Evolutionary conservation across 2,888 invertebrate genomes (phyloP), one percentile per base, ranked within the genome.

Genomic region (Sphaeridia pumilis): DNA sequence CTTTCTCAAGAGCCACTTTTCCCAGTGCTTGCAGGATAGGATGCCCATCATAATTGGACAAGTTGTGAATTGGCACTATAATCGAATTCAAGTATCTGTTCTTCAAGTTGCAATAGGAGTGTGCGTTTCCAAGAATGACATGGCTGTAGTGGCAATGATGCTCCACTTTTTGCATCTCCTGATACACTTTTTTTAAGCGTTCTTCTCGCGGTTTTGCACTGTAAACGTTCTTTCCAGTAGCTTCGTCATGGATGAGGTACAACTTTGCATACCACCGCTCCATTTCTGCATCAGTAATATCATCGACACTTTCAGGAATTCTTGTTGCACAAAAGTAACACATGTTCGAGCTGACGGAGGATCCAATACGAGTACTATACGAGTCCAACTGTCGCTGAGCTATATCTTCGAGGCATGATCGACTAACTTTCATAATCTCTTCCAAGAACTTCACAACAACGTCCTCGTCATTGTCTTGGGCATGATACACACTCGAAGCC

Each of bases 1-100:
- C 7, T n/a, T n/a, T n/a, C 7, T 31, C 31, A 31, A 31, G 14
- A 14, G 7, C 31, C 7, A 31, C 7, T 7, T 31, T 14, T 7
- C 10, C 7, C 31, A 31, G 14, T 14, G 14, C 31, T 10, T 44
- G 44, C 20, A 44, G 20, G 7, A 44, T 21, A 21, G 44, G 44
- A 25, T 44, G 44, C 20, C 22, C 10, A 44, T 44, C 44, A 22
- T 44, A 44, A 7, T 25, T n/a, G 24, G 21, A 44, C 10, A 44
- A 44, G 24, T 44, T 44, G n/a, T 44, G 44, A 4, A 44, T 24
- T 10, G 24, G 5, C 5, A 44, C 24, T 10, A 25, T 21, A 5
- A 44, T 22, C 7, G 4, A 10, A 24, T 44, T 44, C 10, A n/a
- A 21, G 24, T 10, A 44, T 14, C 5, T 24, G 10, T 4, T 25